Conservation (phyloP, 2,797 vertebrate species). For the Sitta carolinensis region DNA sequence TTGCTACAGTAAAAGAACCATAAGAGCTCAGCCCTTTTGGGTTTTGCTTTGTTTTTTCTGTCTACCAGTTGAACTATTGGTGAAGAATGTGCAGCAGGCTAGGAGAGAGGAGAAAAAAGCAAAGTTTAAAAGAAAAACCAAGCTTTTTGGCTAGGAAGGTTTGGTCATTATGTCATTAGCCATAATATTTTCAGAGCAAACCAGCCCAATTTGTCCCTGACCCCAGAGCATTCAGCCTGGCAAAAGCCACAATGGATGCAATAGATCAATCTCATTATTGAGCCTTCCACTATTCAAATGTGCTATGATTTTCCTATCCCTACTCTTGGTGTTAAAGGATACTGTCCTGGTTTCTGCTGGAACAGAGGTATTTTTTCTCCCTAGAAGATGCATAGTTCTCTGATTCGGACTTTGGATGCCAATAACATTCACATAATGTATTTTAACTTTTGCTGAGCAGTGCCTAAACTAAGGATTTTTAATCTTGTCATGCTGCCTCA, state of each 20-base stretch:
- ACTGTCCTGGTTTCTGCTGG: background rate
- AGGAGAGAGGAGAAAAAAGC: background rate
- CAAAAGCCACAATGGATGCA: background rate
- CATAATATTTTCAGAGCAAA: background rate
- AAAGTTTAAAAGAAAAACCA: background rate
- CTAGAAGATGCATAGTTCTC: background rate
- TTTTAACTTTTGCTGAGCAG: background rate
- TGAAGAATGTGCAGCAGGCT: background rate
- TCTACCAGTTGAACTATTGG: background rate
- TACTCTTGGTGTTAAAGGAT: background rate
- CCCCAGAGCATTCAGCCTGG: fast-evolving
- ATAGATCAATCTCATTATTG: background rate
- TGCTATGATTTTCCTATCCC: background rate
- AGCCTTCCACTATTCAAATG: background rate
- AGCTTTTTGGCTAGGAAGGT: background rate
- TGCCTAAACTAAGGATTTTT: background rate
- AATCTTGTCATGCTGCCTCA: background rate
- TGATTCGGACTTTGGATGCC: background rate
- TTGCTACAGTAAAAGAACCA: background rate
- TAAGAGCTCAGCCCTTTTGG: background rate
- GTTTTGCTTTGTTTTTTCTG: background rate
- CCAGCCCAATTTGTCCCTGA: background rate
- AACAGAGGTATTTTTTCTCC: background rate
- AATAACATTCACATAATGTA: fast-evolving
- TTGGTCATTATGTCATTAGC: background rate